Evolutionary conservation across 2,888 invertebrate species (phyloP), one percentile per base, ranked within the genome.

Genomic region (Temnothorax unifasciatus): DNA sequence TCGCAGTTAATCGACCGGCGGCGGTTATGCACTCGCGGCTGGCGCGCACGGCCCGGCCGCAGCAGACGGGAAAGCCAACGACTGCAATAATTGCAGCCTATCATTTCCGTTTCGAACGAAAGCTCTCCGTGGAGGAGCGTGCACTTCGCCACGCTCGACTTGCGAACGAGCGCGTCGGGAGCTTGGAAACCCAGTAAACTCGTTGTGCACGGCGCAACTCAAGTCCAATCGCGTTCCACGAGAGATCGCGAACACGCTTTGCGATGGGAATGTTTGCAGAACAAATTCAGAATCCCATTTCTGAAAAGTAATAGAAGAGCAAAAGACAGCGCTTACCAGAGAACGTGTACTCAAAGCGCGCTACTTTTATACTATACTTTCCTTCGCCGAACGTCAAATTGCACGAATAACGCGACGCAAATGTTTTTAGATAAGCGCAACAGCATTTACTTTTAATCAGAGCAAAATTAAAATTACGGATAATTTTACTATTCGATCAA

Each of bases 1-100:
- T 92, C 92, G 87, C 88, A 87, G 90, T 92, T 92, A 92, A 92
- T 92, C 90, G 91, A 90, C 89, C 90, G 84, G 82, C 89, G 85
- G 86, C 86, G 87, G 90, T 89, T 89, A 90, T 81, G 69, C 68
- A 68, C 66, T 68, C 41, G 68, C 81, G 61, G 79, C 74, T 21
- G 44, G 57, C 61, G 34, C 84, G 61, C 82, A 63, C 83, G 52
- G 44, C 66, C 59, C 83, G 52, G 44, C 66, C 59, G 47, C 61
- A 15, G 74, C 88, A 86, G 73, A 79, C 88, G 57, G 82, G 87
- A 89, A 82, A 87, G 83, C 84, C 84, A 89, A 85, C 84, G 86
- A 76, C 64, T 83, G 83, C 77, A 81, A 85, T 89, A 88, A 88
- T 90, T 87, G 85, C 84, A 79, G 84, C 83, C 89, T 86, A 85